These are phyloP conservation scores for Phenganax marumi DNA, from an alignment of 92 coral and sea anemone genomes.

Conservation along the genomic window DNA sequence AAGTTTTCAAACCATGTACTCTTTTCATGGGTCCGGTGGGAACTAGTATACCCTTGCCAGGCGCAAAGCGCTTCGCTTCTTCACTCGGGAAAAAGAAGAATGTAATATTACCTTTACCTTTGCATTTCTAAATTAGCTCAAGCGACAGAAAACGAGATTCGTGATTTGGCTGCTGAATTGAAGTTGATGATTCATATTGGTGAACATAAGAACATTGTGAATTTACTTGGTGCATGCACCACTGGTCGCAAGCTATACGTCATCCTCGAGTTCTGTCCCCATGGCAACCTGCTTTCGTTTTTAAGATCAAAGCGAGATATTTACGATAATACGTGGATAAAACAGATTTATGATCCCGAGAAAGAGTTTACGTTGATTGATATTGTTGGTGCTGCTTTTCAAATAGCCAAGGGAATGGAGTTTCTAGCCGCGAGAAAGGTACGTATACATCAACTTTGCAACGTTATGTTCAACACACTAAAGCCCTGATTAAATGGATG, in stretches of 20 bases:
- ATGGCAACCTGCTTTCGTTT: conserved; percentile 75
- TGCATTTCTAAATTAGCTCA: conserved; percentile 52
- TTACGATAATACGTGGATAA: conserved; percentile 67
- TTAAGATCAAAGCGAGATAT: conserved; percentile 68
- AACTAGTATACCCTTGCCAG: background rate
- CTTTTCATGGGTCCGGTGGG: too few relatives aligned
- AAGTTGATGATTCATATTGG: conserved; percentile 83
- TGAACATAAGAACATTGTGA: conserved; percentile 81
- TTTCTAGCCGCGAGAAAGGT: conserved; percentile 82
- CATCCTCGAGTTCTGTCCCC: conserved; percentile 83
- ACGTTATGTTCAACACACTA: too few relatives aligned
- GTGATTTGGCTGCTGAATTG: conserved; percentile 83
- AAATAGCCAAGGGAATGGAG: conserved; percentile 78
- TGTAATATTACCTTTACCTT: background rate
- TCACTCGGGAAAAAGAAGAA: background rate
- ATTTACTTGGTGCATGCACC: conserved; percentile 88
- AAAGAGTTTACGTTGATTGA: conserved; percentile 81
- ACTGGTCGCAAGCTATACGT: conserved; percentile 73
- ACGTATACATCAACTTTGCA: background rate
- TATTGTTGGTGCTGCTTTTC: conserved; percentile 69
- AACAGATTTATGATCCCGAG: conserved; percentile 68
- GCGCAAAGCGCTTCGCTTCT: background rate
- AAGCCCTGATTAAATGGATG: too few relatives aligned
- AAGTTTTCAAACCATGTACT: too few relatives aligned
- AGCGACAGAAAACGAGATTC: conserved; percentile 72